These are phyloP conservation scores for Eupithecia subfuscata DNA, from an alignment of 2,888 invertebrate species.

Conservation along the genomic window DNA sequence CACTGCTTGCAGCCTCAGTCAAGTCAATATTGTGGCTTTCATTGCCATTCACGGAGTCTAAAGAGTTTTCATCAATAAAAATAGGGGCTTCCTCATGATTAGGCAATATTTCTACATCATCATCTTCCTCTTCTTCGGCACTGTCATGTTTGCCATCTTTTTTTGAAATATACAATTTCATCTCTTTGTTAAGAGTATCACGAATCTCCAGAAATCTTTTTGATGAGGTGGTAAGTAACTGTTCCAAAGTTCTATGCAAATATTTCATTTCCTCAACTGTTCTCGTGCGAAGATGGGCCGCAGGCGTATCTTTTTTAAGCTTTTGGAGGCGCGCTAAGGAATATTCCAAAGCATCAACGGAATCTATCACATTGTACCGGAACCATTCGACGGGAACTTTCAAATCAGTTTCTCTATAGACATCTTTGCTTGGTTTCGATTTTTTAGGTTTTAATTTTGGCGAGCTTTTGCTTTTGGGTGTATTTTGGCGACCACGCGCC, in stretches of 20 bases:
- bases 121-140: conserved; percentile 68
- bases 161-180: conserved; percentile 77
- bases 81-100: conserved; percentile 76
- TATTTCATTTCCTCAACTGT: conserved; percentile 78
- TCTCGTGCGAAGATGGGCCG: conserved; percentile 74
- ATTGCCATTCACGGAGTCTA: conserved; percentile 65
- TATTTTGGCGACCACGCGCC: conserved; percentile 11
- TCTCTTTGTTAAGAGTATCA: conserved; percentile 81
- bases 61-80: conserved; percentile 79
- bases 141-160: conserved; percentile 51
- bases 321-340: conserved; percentile 79
- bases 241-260: conserved; percentile 82
- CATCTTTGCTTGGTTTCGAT: conserved; percentile 5
- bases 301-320: conserved; percentile 77
- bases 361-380: conserved; percentile 83
- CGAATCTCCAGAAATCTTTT: conserved; percentile 82
- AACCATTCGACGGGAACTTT: conserved; percentile 83
- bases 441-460: conserved; percentile 45
- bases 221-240: conserved; percentile 80
- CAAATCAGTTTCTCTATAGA: conserved; percentile 52
- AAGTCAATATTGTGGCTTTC: conserved; percentile 71
- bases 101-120: conserved; percentile 70
- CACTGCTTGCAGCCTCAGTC: conserved; percentile 72
- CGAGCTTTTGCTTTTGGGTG: conserved; percentile 27
- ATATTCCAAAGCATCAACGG: conserved; percentile 83